Conservation (phyloP, 2,113 vertebrate genomes). For the Hippocampus guttulatus region DNA sequence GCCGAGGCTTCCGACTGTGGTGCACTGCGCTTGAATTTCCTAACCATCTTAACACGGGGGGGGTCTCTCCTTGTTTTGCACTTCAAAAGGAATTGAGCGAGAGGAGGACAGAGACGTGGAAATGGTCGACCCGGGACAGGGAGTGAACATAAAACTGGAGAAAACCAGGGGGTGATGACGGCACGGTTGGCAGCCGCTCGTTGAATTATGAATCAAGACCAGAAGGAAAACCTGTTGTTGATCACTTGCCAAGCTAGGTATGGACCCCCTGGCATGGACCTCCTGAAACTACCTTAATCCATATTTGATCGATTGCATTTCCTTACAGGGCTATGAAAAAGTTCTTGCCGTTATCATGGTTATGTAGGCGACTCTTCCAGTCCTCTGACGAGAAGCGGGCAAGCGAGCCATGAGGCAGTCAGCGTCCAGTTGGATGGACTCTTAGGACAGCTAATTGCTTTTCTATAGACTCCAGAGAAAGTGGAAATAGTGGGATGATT, state of each 20-base stretch:
- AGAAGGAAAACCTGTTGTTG: neutral
- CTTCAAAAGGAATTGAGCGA: slow-evolving; percentile 56
- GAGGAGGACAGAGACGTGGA: slow-evolving; percentile 20
- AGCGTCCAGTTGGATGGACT: neutral
- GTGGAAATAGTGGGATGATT: neutral
- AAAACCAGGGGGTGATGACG: neutral
- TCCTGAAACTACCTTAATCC: neutral
- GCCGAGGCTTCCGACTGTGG: slow-evolving; percentile 33
- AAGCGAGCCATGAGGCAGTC: neutral
- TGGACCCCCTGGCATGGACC: neutral
- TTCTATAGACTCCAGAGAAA: neutral
- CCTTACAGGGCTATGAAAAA: neutral
- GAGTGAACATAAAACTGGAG: slow-evolving; percentile 5
- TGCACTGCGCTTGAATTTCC: slow-evolving; percentile 39
- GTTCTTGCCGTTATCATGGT: neutral
- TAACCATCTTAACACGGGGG: slow-evolving; percentile 51
- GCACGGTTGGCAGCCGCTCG: neutral
- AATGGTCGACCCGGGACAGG: slow-evolving; percentile 20
- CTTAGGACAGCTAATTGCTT: neutral
- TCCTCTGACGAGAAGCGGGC: neutral
- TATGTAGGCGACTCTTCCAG: neutral
- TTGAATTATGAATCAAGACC: slow-evolving; percentile 23
- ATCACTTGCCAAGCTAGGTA: neutral
- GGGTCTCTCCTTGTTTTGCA: slow-evolving; percentile 64
- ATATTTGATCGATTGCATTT: neutral